These are phyloP conservation scores for Montipora efflorescens DNA, from an alignment of 64 coral and sea anemone genomes.

Conservation along the genomic window DNA sequence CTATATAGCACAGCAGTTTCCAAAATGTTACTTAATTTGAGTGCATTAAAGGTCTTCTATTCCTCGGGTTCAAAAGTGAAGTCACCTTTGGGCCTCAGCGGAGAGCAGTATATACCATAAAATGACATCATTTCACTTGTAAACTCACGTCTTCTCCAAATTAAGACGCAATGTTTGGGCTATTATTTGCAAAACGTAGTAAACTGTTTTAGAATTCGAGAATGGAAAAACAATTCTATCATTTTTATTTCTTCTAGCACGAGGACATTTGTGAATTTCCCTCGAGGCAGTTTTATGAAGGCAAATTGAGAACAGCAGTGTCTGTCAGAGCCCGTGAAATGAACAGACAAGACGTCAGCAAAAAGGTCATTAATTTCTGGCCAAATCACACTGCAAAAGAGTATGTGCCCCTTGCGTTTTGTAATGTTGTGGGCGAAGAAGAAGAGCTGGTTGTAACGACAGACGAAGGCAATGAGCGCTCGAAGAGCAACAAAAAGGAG, in stretches of 20 bases:
- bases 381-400: not conserved
- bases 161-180: too few species aligned
- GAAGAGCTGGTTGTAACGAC: constrained; percentile 51
- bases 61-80: too few species aligned
- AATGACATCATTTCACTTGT: too few species aligned
- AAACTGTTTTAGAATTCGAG: too few species aligned
- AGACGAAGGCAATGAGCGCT: constrained; percentile 48
- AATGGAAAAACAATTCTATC: too few species aligned
- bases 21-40: too few species aligned
- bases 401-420: constrained; percentile 53
- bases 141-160: too few species aligned
- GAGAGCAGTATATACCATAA: too few species aligned
- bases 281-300: constrained; percentile 56
- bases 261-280: constrained; percentile 74
- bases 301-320: constrained; percentile 39
- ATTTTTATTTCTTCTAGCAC: constrained; percentile 23
- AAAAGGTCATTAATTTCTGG: constrained; percentile 51
- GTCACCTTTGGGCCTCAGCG: too few species aligned
- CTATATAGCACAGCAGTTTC: too few species aligned
- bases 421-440: constrained; percentile 69
- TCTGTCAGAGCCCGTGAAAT: constrained; percentile 47
- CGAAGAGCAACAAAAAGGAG: constrained; percentile 47
- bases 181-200: too few species aligned
- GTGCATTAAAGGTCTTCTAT: too few species aligned
- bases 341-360: not conserved